Conservation (phyloP, 2,888 invertebrate genomes). For the Dione juno region DNA sequence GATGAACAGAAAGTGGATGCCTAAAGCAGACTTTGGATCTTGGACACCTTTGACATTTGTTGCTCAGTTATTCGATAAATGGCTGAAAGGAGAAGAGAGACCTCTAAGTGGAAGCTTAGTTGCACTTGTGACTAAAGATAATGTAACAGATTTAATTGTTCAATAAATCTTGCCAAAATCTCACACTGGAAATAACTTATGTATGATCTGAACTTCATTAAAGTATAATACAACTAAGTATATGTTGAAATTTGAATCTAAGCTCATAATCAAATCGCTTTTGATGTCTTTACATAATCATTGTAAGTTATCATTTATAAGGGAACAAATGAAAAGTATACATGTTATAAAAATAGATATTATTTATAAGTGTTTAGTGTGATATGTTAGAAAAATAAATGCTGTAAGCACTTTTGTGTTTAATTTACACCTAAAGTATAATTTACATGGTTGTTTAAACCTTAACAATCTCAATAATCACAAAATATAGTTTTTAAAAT, state of each 20-base stretch:
- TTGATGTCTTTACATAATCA: constrained; percentile 33
- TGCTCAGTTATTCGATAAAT: constrained; percentile 93
- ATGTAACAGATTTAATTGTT: constrained; percentile 87
- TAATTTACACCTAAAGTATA: not conserved
- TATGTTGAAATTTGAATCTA: constrained; percentile 15
- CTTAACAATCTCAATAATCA: too few relatives aligned
- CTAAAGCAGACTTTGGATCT: constrained; percentile 92
- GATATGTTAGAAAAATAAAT: constrained; percentile 39
- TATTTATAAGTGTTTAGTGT: constrained; percentile 32
- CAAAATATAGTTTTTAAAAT: too few relatives aligned
- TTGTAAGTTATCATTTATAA: constrained; percentile 27
- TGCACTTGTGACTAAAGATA: constrained; percentile 93
- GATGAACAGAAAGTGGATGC: constrained; percentile 99
- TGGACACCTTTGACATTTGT: constrained; percentile 97
- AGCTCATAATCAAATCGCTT: constrained; percentile 24
- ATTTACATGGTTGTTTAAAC: too few relatives aligned
- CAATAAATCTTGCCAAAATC: constrained; percentile 55
- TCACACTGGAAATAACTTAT: constrained; percentile 13
- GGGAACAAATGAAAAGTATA: constrained; percentile 36
- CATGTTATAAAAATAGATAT: constrained; percentile 18
- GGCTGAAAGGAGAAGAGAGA: constrained; percentile 91
- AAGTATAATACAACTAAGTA: constrained; percentile 26
- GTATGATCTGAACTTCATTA: constrained; percentile 21
- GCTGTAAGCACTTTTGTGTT: constrained; percentile 20
- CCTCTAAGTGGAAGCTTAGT: constrained; percentile 94